Percentiles rank a stretch among this genome's conserved stretches.
phyloP scores from a whole-genome alignment of 2,113 vertebrate species.

The Callipepla californica region DNA sequence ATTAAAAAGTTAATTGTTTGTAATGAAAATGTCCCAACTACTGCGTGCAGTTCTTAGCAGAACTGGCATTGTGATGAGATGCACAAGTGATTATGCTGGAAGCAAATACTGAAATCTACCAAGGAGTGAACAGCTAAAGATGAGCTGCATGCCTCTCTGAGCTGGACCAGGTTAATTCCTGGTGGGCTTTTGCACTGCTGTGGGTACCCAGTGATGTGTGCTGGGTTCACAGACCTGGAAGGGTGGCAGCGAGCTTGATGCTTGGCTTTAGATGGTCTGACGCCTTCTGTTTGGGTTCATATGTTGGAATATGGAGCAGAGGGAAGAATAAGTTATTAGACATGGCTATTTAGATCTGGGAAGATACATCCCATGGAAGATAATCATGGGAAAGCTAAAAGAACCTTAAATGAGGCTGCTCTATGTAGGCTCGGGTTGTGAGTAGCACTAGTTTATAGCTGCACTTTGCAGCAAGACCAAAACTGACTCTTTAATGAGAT shows the following conservation, averaged over 20 bases:
- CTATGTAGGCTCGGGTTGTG: not conserved
- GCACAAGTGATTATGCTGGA: fast-evolving
- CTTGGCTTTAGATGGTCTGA: not conserved
- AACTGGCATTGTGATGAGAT: not conserved
- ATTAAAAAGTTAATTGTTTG: not conserved
- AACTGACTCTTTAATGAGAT: not conserved
- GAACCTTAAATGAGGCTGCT: not conserved
- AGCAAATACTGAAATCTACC: not conserved
- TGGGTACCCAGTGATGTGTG: not conserved
- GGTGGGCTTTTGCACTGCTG: not conserved
- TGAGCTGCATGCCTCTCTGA: not conserved
- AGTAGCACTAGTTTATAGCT: not conserved
- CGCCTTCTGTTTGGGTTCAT: not conserved
- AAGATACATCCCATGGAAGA: not conserved
- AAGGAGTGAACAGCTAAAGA: not conserved
- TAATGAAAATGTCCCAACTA: not conserved
- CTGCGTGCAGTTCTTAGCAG: not conserved
- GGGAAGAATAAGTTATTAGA: not conserved
- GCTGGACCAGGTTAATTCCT: not conserved
- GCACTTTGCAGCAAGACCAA: not conserved
- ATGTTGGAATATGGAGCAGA: fast-evolving
- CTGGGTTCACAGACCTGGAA: not conserved
- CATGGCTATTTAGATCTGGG: not conserved
- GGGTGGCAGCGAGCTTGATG: not conserved
- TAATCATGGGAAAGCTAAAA: not conserved